These are phyloP conservation scores for Chirona hameri DNA, from an alignment of 2,888 invertebrate species.

Conservation along the genomic window DNA sequence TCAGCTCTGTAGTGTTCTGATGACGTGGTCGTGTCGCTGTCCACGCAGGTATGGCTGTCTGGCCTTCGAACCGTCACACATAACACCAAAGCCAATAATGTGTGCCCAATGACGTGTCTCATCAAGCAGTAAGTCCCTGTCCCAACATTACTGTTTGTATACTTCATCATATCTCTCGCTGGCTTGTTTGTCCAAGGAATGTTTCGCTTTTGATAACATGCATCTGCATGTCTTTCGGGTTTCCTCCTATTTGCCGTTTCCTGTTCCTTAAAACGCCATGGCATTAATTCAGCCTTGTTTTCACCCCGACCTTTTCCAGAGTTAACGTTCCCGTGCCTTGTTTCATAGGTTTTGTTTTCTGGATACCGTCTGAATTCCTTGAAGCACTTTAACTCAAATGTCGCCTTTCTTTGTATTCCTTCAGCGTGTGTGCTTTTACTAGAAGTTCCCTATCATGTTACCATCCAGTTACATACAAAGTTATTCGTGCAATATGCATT, in stretches of 20 bases:
- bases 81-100: constrained; percentile 98
- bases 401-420: no score
- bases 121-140: constrained; percentile 92
- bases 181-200: neutral
- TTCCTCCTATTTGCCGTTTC: neutral
- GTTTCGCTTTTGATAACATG: neutral
- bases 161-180: neutral
- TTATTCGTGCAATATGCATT: no score
- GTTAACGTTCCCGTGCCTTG: no score
- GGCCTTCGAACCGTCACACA: constrained; percentile 91
- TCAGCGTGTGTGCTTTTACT: no score
- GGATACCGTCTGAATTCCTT: no score
- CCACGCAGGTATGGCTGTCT: constrained; percentile 91
- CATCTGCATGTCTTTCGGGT: neutral
- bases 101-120: constrained; percentile 97
- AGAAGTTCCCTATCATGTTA: no score
- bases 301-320: no score
- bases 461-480: no score
- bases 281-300: constrained; percentile 45
- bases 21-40: neutral
- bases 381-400: no score
- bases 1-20: no score
- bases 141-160: neutral
- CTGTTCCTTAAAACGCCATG: constrained; percentile 38
- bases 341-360: no score